Base-by-base conservation (phyloP, 2,888 invertebrate genomes). In the Elysia crispata region DNA sequence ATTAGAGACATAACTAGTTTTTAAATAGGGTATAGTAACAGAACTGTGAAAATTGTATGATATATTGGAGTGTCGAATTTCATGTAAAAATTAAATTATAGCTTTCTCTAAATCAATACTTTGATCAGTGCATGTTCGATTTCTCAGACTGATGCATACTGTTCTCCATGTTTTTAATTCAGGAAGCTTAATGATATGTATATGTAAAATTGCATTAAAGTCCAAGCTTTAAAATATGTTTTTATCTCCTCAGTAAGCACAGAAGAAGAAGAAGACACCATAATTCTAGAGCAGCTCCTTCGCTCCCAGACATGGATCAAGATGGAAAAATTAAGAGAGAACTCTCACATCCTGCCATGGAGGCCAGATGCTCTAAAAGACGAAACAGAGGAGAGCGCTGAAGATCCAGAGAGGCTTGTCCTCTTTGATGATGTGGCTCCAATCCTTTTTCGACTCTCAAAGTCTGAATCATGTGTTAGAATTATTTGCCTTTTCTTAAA, bases 331-430 rank as follows among this genome's bases (percentile, higher is more conserved):
- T 82, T 89, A 1, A 85, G 93, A 67, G 89, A 91, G 77, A 49
- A 70, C 15, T 82, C 87, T 67, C 90, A 92, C 81, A 92, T 91
- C 91, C 87, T 92, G 75, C 92, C 92, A 81, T 92, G 92, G 91
- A 86, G 87, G 87, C 90, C 91, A 50, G 87, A 89, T 81, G 6
- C 81, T 11, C 64, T 74, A 5, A 82, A 86, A 64, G 87, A 85
- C 73, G 89, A 91, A 79, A 89, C 87, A 28, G 88, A 87, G 50
- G 90, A 92, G 31, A 91, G 92, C 77, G 91, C 92, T 86, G 92
- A 93, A 81, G 93, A 93, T 83, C 85, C 89, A 1, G 92, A 93
- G 49, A 84, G 92, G 28, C 86, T 91, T 62, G 91, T 93, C 60
- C 79, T 91, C 11, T 89, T 91, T 85, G 92, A 92, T 82, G 92